phyloP scores from a whole-genome alignment of 2,888 invertebrate genomes.

The Penaeus monodon region DNA sequence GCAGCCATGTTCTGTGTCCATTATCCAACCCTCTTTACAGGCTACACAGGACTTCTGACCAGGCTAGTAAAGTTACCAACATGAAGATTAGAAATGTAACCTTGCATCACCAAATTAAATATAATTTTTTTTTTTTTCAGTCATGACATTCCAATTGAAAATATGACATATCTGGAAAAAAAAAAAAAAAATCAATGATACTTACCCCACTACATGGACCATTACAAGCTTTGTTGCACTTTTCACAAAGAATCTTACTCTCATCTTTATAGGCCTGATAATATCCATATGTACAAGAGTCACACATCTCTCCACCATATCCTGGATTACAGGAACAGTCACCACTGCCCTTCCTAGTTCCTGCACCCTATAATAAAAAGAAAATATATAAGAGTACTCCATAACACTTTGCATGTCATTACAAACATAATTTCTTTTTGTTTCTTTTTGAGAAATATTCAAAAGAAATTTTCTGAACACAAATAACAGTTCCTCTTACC shows the following conservation, averaged over 20 bases:
- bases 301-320: constrained; percentile 83
- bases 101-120: not conserved
- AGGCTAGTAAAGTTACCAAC: constrained; percentile 38
- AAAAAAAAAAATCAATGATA: not conserved
- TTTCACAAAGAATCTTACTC: constrained; percentile 80
- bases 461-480: not conserved
- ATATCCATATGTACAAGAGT: constrained; percentile 81
- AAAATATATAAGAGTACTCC: no score
- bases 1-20: constrained; percentile 83
- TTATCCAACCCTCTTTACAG: constrained; percentile 81
- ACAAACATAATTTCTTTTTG: not conserved
- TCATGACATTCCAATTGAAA: not conserved
- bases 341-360: constrained; percentile 93
- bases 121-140: not conserved
- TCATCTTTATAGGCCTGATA: constrained; percentile 83
- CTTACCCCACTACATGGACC: constrained; percentile 78
- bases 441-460: not conserved
- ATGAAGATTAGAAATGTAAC: not conserved
- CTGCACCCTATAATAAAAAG: constrained; percentile 77
- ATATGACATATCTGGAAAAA: not conserved
- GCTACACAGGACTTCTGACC: constrained; percentile 73
- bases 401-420: no score
- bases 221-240: constrained; percentile 85
- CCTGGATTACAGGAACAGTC: constrained; percentile 88
- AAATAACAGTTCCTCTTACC: constrained; percentile 68